Evolutionary conservation across 2,797 vertebrate genomes (phyloP), one percentile per base, ranked within the genome.

Genomic region (Coccyzus lansbergi): DNA sequence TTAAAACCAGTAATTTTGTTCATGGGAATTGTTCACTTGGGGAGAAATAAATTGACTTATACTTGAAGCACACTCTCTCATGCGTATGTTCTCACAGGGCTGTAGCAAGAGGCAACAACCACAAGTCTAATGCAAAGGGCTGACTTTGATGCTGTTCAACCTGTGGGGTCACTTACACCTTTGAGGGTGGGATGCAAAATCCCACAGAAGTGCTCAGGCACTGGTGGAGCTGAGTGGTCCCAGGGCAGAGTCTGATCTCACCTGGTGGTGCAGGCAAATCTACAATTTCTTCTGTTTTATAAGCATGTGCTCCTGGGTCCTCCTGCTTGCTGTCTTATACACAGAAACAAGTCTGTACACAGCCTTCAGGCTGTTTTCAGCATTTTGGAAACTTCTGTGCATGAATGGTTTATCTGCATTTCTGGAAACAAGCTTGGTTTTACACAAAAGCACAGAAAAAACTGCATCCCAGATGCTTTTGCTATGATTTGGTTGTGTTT

Each of bases 391-490:
- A 69, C 56, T 55, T 93, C 59, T 91, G 46, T 88, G 55, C 12
- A 4, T 69, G 53, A 89, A 48, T 59, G 69, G 38, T 81, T 90
- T 86, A 40, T 94, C 76, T 88, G 49, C 7, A 29, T 64, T 83
- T 94, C 72, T 95, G 63, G 70, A 82, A 84, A 52, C 1, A 2
- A 91, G 52, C 55, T 82, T 83, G 74, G 91, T 7, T 22, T 88
- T 88, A 86, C 70, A 72, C 18, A 70, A 56, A 92, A 91, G 9
- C 38, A 55, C 42, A 84, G 63, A 49, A 70, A 65, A 90, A 91
- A 46, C 91, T 95, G 72, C 80, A 88, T 88, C 76, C 80, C 90
- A 94, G 90, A 95, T 92, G 83, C 62, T 63, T 88, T 76, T 75
- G 58, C 51, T 79, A 14, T 88, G 77, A 65, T 86, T 90, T 80